Evolutionary conservation across 1,140 invertebrate genomes (phyloP).

Genomic region (Elymnias hypermnestra): DNA sequence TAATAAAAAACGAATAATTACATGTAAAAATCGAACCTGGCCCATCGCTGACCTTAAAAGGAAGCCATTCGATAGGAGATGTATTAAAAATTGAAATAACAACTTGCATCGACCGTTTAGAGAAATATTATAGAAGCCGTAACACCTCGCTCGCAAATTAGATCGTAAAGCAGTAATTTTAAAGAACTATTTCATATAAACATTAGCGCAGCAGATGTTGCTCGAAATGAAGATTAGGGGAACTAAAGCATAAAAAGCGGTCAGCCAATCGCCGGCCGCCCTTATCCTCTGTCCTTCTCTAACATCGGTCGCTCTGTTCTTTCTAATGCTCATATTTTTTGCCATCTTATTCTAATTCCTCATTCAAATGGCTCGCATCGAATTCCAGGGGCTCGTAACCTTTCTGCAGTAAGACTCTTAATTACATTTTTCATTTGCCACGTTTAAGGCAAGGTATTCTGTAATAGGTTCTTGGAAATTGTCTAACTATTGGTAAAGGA

Average conservation of each 20-base stretch:
- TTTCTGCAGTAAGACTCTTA: slow-evolving; percentile 38
- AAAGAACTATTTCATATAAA: slow-evolving; percentile 67
- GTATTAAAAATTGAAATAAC: slow-evolving; percentile 65
- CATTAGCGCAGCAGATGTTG: slow-evolving; percentile 65
- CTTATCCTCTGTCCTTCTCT: slow-evolving; percentile 41
- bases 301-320: slow-evolving; percentile 40
- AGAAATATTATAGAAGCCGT: slow-evolving; percentile 46
- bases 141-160: slow-evolving; percentile 40
- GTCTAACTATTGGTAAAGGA: slow-evolving; percentile 1
- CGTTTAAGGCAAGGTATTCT: slow-evolving; percentile 29
- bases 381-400: slow-evolving; percentile 62
- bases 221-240: slow-evolving; percentile 72
- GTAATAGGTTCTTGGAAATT: slow-evolving; percentile 19
- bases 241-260: slow-evolving; percentile 73
- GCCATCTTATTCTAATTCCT: slow-evolving; percentile 73
- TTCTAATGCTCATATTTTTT: slow-evolving; percentile 75
- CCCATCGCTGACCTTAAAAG: slow-evolving; percentile 55
- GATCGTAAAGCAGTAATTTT: slow-evolving; percentile 57
- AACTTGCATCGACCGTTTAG: slow-evolving; percentile 51
- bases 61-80: slow-evolving; percentile 52
- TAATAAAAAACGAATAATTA: slow-evolving; percentile 42
- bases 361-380: slow-evolving; percentile 67
- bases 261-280: slow-evolving; percentile 54
- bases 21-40: slow-evolving; percentile 35
- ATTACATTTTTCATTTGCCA: slow-evolving; percentile 35